phyloP scores from a whole-genome alignment of 2,888 invertebrate species.

The Pinctada fucata region DNA sequence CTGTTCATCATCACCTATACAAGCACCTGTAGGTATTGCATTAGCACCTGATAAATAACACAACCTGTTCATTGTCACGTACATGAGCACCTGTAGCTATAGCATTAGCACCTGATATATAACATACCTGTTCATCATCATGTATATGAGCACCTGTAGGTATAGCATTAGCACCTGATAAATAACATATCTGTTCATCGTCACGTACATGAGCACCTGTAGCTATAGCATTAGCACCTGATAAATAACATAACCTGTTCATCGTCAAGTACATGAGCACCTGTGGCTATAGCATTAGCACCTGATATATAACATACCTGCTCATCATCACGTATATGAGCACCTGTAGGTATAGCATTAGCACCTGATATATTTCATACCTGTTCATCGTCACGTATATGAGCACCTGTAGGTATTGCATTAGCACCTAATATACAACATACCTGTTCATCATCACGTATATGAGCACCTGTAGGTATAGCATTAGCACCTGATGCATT shows the following conservation, averaged over 20 bases:
- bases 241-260: constrained; percentile 80
- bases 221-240: constrained; percentile 81
- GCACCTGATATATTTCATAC: constrained; percentile 79
- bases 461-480: constrained; percentile 84
- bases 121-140: constrained; percentile 80
- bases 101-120: no score
- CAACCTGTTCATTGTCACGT: no score
- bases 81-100: no score
- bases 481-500: constrained; percentile 80
- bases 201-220: constrained; percentile 87
- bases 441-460: constrained; percentile 83
- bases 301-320: constrained; percentile 79
- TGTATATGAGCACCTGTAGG: constrained; percentile 85
- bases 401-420: constrained; percentile 46
- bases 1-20: constrained; percentile 84
- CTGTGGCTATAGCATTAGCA: constrained; percentile 81
- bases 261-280: constrained; percentile 86
- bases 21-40: constrained; percentile 84
- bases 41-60: constrained; percentile 78
- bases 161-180: constrained; percentile 80
- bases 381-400: no score
- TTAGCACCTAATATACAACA: neutral
- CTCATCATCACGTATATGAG: constrained; percentile 85
- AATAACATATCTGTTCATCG: constrained; percentile 78
- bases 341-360: constrained; percentile 82